Evolutionary conservation across 2,888 invertebrate genomes (phyloP).

Genomic region (Saturnia japonica): DNA sequence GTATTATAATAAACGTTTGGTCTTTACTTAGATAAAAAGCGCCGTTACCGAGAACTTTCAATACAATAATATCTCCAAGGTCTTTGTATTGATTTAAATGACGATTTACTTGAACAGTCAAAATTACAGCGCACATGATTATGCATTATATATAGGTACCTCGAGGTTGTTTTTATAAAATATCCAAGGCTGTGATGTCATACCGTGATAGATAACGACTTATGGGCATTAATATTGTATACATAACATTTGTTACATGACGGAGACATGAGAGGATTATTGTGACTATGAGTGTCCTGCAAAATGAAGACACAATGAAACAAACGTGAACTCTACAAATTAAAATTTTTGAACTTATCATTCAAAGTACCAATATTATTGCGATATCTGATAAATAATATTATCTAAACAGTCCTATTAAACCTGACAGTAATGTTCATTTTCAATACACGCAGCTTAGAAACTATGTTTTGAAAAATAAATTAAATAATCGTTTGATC

Average conservation of each 20-base stretch:
- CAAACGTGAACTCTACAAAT: not conserved
- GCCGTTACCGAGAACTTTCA: not conserved
- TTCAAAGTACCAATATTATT: not conserved
- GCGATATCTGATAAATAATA: not conserved
- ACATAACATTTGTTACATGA: constrained; percentile 11
- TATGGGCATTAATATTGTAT: constrained; percentile 6
- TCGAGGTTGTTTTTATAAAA: constrained; percentile 33
- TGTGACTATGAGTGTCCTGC: not conserved
- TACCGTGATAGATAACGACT: constrained; percentile 25
- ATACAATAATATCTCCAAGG: constrained; percentile 1
- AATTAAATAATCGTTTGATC: too few relatives aligned
- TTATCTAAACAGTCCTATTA: not conserved
- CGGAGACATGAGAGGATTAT: not conserved
- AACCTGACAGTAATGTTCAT: not conserved
- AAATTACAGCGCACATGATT: constrained; percentile 11
- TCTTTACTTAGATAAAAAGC: not conserved
- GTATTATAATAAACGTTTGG: not conserved
- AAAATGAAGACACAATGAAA: not conserved
- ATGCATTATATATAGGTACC: constrained; percentile 2
- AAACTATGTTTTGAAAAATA: too few relatives aligned
- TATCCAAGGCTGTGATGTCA: constrained; percentile 44
- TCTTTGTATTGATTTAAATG: not conserved
- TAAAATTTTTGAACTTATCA: not conserved
- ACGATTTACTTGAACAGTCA: constrained; percentile 11
- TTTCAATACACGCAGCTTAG: not conserved